Evolutionary conservation across 2,113 vertebrate genomes (phyloP).

Genomic region (Ancistrus triradiatus): DNA sequence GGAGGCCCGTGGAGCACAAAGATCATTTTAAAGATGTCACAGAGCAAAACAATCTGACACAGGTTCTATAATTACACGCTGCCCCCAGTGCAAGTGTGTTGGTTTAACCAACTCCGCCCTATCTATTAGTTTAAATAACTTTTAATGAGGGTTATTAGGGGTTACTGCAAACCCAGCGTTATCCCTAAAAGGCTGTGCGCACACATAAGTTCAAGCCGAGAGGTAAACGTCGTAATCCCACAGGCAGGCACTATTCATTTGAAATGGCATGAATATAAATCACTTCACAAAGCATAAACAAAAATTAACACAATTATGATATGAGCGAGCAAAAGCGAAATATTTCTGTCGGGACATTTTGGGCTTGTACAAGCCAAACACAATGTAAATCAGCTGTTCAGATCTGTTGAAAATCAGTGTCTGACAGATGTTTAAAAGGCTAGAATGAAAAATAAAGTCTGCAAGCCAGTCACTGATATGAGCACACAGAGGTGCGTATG

Average conservation of each 20-base stretch:
- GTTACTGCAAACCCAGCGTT: conserved; percentile 52
- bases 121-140: conserved; percentile 75
- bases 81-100: conserved; percentile 67
- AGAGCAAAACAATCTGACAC: conserved; percentile 31
- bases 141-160: conserved; percentile 75
- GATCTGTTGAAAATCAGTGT: background rate
- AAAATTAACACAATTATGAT: conserved; percentile 1
- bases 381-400: background rate
- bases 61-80: conserved; percentile 41
- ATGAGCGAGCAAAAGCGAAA: background rate
- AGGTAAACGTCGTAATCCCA: background rate
- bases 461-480: background rate
- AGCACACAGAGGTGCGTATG: conserved; percentile 15
- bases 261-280: conserved; percentile 10
- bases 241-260: background rate
- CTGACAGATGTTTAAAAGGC: background rate
- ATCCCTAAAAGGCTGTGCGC: conserved; percentile 42
- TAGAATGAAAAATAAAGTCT: background rate
- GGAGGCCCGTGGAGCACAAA: conserved; percentile 17
- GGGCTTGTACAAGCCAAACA: too few relatives aligned
- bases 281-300: conserved; percentile 15
- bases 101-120: conserved; percentile 69
- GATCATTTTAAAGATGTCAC: conserved; percentile 29
- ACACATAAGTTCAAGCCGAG: background rate
- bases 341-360: too few relatives aligned